Evolutionary conservation across 2,888 invertebrate genomes (phyloP).

Genomic region (Aphodius granarius): DNA sequence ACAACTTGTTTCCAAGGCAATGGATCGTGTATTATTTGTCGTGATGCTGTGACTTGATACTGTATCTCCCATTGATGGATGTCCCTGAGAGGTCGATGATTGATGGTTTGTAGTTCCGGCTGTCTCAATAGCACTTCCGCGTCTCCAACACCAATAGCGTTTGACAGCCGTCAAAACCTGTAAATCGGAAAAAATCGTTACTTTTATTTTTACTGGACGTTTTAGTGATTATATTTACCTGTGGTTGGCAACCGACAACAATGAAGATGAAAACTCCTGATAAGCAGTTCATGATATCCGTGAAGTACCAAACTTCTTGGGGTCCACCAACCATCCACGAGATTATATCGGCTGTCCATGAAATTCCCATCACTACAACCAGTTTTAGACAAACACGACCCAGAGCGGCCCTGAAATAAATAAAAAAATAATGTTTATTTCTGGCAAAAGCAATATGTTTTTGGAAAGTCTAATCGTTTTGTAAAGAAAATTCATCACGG

Average conservation of each 20-base stretch:
- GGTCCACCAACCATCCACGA: slow-evolving; percentile 85
- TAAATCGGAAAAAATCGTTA: slow-evolving; percentile 24
- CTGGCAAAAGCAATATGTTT: too few relatives aligned
- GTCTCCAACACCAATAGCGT: slow-evolving; percentile 62
- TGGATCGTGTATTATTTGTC: slow-evolving; percentile 58
- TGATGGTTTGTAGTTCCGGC: slow-evolving; percentile 68
- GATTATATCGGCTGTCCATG: slow-evolving; percentile 80
- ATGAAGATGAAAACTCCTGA: slow-evolving; percentile 89
- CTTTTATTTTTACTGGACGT: neutral
- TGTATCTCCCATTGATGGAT: slow-evolving; percentile 80
- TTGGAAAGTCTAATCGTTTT: too few relatives aligned
- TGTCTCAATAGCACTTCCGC: slow-evolving; percentile 54
- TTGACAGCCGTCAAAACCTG: slow-evolving; percentile 69
- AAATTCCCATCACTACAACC: slow-evolving; percentile 79
- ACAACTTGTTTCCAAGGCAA: slow-evolving; percentile 60
- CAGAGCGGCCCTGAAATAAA: slow-evolving; percentile 67
- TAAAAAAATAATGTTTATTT: too few relatives aligned
- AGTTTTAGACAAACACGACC: slow-evolving; percentile 85
- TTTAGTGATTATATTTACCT: slow-evolving; percentile 55
- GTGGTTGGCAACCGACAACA: slow-evolving; percentile 87
- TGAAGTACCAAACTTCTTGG: slow-evolving; percentile 78
- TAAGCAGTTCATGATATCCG: slow-evolving; percentile 82
- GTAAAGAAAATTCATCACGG: too few relatives aligned
- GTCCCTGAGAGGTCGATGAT: slow-evolving; percentile 77
- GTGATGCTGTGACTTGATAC: slow-evolving; percentile 71